phyloP scores from a whole-genome alignment of 2,888 invertebrate genomes.

The Chrysina gloriosa region DNA sequence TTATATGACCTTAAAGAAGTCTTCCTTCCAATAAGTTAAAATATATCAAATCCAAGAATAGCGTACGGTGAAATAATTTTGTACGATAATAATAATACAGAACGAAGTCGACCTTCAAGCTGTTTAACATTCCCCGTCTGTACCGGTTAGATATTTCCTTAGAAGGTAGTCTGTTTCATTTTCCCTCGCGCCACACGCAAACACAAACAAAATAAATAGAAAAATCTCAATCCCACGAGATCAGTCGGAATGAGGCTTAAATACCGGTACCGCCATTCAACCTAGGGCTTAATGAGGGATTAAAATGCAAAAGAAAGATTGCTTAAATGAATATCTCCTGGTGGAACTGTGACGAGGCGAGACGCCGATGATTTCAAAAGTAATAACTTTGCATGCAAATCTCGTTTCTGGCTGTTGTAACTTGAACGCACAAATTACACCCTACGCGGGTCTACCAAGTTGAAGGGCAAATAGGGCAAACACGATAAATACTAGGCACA shows the following conservation, averaged over 20 bases:
- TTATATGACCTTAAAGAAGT: no score
- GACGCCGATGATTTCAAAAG: slow-evolving; percentile 51
- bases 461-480: slow-evolving; percentile 13
- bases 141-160: neutral
- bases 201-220: slow-evolving; percentile 25
- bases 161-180: neutral
- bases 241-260: slow-evolving; percentile 22
- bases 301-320: slow-evolving; percentile 44
- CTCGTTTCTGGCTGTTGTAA: slow-evolving; percentile 42
- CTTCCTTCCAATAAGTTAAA: no score
- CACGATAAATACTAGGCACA: neutral
- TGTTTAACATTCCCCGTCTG: neutral
- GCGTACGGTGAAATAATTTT: no score
- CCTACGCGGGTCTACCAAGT: neutral
- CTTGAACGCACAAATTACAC: slow-evolving; percentile 30
- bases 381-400: slow-evolving; percentile 55
- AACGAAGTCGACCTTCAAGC: neutral
- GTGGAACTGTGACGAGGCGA: slow-evolving; percentile 39
- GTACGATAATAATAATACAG: neutral
- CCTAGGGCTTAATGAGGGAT: slow-evolving; percentile 37
- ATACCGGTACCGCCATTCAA: neutral
- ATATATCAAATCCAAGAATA: no score
- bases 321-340: slow-evolving; percentile 37
- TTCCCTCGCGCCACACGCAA: neutral
- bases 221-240: slow-evolving; percentile 28